Conservation (phyloP, 2,113 vertebrate species). For the Scopus umbretta region DNA sequence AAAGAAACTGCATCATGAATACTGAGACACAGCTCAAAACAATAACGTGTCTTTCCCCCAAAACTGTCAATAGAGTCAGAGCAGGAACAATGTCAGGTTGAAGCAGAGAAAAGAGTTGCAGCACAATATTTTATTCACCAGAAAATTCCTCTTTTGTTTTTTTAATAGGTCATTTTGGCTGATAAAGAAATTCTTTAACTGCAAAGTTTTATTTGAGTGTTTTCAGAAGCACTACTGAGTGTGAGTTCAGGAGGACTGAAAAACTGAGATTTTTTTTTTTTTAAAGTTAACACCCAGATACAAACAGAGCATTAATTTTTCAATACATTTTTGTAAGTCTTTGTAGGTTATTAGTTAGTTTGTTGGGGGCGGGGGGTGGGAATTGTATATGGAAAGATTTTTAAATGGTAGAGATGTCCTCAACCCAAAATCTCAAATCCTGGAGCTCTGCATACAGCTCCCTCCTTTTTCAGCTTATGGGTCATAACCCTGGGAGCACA, state of each 20-base stretch:
- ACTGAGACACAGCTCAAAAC: neutral
- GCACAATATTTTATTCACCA: neutral
- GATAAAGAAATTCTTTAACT: neutral
- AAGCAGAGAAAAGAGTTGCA: conserved; percentile 12
- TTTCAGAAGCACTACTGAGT: neutral
- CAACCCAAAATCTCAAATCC: neutral
- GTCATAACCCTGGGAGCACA: neutral
- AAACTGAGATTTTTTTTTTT: neutral
- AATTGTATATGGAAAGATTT: neutral
- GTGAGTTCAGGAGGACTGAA: neutral
- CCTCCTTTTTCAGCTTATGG: neutral
- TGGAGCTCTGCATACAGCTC: neutral
- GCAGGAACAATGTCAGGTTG: neutral
- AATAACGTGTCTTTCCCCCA: neutral
- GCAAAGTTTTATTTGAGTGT: neutral
- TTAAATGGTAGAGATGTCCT: neutral
- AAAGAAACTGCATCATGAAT: neutral
- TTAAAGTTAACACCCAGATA: neutral
- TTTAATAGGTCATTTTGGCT: neutral
- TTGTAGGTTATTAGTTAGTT: neutral
- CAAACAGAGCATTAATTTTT: neutral
- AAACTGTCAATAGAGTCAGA: neutral
- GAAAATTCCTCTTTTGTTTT: neutral
- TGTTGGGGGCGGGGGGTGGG: neutral
- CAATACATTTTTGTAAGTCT: neutral